Evolutionary conservation across 2,888 invertebrate species (phyloP).

Genomic region (Macaria notata): DNA sequence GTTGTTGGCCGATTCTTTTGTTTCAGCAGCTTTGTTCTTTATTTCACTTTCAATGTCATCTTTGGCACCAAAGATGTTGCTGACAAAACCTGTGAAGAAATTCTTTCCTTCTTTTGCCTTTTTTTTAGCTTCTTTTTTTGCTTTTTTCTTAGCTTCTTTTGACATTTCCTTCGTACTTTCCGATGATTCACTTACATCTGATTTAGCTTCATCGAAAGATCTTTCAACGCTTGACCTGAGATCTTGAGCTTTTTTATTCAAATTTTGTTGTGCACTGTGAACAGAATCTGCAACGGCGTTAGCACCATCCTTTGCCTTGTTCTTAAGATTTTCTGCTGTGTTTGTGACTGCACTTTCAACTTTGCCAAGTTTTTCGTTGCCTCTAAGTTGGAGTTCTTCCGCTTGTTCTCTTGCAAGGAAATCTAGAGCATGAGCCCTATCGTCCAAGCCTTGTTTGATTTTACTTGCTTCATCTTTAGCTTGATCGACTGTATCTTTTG

Average conservation of each 20-base stretch:
- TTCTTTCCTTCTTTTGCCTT: conserved; percentile 73
- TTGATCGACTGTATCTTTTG: conserved; percentile 59
- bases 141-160: conserved; percentile 46
- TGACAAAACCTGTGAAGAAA: conserved; percentile 71
- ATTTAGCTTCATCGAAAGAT: conserved; percentile 51
- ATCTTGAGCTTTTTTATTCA: conserved; percentile 54
- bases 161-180: conserved; percentile 58
- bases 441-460: conserved; percentile 56
- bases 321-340: conserved; percentile 50
- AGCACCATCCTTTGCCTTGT: conserved; percentile 59
- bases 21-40: conserved; percentile 62
- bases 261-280: conserved; percentile 48
- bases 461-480: conserved; percentile 55
- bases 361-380: conserved; percentile 50
- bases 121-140: conserved; percentile 65
- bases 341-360: conserved; percentile 54
- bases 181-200: conserved; percentile 55
- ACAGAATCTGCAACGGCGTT: conserved; percentile 53
- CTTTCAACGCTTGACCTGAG: conserved; percentile 52
- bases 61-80: conserved; percentile 73
- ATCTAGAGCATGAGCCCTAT: conserved; percentile 67
- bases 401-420: conserved; percentile 66
- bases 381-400: conserved; percentile 56
- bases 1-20: conserved; percentile 64
- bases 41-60: conserved; percentile 72